Conservation (phyloP, 2,797 vertebrate genomes). For the Pipistrellus pygmaeus region DNA sequence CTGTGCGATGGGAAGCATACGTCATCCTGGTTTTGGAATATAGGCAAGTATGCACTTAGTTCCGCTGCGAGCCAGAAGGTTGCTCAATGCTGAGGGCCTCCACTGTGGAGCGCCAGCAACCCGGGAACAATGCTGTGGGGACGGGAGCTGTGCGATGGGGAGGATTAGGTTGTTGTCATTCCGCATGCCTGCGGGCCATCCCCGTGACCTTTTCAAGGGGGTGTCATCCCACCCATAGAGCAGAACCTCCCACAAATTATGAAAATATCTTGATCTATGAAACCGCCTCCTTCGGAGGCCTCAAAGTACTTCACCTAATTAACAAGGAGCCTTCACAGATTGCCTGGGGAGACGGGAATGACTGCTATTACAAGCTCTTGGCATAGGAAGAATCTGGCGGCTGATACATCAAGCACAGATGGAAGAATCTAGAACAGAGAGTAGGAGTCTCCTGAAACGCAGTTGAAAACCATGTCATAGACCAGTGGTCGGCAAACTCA, state of each 20-base stretch:
- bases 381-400: neutral
- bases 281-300: neutral
- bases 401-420: neutral
- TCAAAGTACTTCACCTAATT: conserved; percentile 21
- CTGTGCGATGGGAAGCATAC: conserved; percentile 75
- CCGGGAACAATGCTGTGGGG: conserved; percentile 23
- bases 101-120: conserved; percentile 56
- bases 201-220: conserved; percentile 36
- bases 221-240: conserved; percentile 58
- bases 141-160: neutral
- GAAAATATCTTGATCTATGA: neutral
- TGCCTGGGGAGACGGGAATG: neutral
- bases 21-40: conserved; percentile 84
- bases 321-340: conserved; percentile 24
- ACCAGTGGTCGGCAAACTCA: neutral
- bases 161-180: conserved; percentile 53
- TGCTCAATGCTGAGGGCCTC: conserved; percentile 76
- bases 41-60: conserved; percentile 85
- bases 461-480: neutral
- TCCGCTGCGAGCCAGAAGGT: conserved; percentile 74
- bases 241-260: conserved; percentile 19
- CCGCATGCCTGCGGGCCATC: neutral
- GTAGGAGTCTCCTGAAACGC: neutral
- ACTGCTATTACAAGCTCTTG: neutral
- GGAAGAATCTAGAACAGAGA: neutral